phyloP scores from a whole-genome alignment of 2,797 vertebrate genomes.

The Erithacus rubecula region DNA sequence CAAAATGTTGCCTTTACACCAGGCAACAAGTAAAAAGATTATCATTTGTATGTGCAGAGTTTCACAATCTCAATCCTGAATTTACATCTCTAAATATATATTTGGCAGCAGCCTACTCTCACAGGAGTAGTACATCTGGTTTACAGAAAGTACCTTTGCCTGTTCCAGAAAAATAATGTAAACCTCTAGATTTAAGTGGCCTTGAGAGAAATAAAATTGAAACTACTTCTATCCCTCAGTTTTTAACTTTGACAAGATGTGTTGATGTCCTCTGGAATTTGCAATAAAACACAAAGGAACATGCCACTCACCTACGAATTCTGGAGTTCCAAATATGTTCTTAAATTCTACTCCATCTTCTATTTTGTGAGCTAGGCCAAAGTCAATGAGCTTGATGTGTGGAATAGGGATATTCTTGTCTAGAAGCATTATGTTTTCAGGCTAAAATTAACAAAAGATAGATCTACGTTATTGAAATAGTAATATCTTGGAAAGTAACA shows the following conservation, averaged over 20 bases:
- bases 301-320: constrained; percentile 90
- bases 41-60: neutral
- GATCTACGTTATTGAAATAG: neutral
- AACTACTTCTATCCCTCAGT: neutral
- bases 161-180: neutral
- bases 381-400: constrained; percentile 96
- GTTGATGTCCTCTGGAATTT: neutral
- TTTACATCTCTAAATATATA: neutral
- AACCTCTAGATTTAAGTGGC: neutral
- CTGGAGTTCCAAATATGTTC: constrained; percentile 97
- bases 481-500: neutral
- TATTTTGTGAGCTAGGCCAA: constrained; percentile 93
- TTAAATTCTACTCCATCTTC: constrained; percentile 95
- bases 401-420: constrained; percentile 87
- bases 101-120: neutral
- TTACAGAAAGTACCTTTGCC: neutral
- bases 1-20: neutral
- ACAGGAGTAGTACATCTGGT: neutral
- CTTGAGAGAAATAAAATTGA: neutral
- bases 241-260: neutral
- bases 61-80: neutral
- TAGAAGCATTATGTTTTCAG: constrained; percentile 98
- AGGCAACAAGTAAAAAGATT: neutral
- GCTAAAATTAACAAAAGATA: constrained; percentile 76
- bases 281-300: neutral